Evolutionary conservation across 2,888 invertebrate genomes (phyloP).

Genomic region (Tetanocera ferruginea): DNA sequence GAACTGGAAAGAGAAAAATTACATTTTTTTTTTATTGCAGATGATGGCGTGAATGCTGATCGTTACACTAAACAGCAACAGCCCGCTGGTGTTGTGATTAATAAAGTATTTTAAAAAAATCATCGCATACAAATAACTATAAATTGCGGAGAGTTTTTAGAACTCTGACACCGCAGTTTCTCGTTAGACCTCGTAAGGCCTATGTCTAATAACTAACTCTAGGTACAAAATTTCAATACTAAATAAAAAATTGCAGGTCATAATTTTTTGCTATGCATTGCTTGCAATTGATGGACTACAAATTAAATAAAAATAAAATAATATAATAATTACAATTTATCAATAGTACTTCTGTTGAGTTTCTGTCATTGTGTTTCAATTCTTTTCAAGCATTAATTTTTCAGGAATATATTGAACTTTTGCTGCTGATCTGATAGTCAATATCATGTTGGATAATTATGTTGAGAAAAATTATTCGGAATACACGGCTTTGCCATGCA

Average conservation of each 20-base stretch:
- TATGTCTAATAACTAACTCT: background rate
- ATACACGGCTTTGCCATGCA: too few species aligned
- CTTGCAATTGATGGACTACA: background rate
- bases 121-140: background rate
- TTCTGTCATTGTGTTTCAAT: too few species aligned
- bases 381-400: too few species aligned
- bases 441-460: too few species aligned
- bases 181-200: background rate
- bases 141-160: background rate
- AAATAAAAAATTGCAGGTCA: background rate
- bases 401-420: too few species aligned
- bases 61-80: slow-evolving; percentile 53
- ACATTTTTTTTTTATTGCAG: slow-evolving; percentile 44
- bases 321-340: too few species aligned
- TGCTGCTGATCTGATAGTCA: too few species aligned
- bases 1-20: background rate
- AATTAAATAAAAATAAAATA: background rate
- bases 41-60: slow-evolving; percentile 58
- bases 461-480: too few species aligned
- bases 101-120: slow-evolving; percentile 30
- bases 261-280: slow-evolving; percentile 4
- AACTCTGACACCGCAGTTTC: background rate
- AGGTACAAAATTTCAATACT: background rate
- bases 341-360: too few species aligned
- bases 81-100: slow-evolving; percentile 55